Conservation (phyloP, 2,888 invertebrate species). For the Agrochola lota region DNA sequence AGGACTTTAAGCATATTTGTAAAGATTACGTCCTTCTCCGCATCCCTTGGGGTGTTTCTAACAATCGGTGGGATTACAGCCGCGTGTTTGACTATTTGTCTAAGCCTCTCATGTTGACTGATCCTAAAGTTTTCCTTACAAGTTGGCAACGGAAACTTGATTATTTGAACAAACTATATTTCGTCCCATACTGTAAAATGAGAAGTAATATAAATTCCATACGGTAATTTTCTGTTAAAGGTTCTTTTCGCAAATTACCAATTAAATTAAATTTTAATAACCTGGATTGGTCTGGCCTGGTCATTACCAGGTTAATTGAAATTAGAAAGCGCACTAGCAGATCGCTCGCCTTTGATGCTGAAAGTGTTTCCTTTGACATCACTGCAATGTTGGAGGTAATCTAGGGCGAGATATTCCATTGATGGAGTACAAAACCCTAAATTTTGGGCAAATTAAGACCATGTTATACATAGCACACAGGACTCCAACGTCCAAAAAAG, state of each 20-base stretch:
- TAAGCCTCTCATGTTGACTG: neutral
- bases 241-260: neutral
- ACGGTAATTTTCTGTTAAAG: neutral
- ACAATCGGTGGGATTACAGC: neutral
- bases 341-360: too few relatives aligned
- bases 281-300: too few relatives aligned
- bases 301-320: too few relatives aligned
- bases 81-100: neutral
- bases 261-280: neutral
- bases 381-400: too few relatives aligned
- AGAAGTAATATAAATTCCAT: neutral
- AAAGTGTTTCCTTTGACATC: too few relatives aligned
- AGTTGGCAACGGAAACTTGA: neutral
- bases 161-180: neutral
- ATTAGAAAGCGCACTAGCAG: too few relatives aligned
- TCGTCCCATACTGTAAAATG: neutral
- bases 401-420: too few relatives aligned
- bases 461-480: neutral
- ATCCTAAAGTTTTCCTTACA: neutral
- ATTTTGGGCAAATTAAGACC: neutral
- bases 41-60: conserved; percentile 3
- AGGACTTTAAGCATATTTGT: conserved; percentile 20
- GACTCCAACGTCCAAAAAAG: neutral
- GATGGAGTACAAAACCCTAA: neutral
- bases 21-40: conserved; percentile 15